Base-by-base conservation (phyloP, 2,113 vertebrate genomes). In the Phycodurus eques region DNA sequence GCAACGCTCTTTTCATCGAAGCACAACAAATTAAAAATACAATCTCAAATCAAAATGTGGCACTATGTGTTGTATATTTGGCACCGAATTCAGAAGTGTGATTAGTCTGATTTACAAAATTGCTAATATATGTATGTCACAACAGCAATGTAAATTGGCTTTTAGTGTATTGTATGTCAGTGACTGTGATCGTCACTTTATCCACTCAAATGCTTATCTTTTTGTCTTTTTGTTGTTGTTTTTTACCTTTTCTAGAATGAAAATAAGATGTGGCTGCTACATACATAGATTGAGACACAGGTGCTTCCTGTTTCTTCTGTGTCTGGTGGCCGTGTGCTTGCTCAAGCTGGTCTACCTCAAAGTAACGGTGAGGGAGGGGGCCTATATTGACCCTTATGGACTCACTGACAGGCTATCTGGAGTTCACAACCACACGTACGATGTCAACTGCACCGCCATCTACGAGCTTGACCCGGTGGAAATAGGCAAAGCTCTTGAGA, bases 401-500 rank as follows among this genome's bases (percentile, higher is more conserved):
- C 90, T 92, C 74, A 92, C 92, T 22, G 90, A 86, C 4, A 83
- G 87, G 62, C 91, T 88, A 2, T 88, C 92, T 60, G 90, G 79
- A 59, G 84, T 88, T 80, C 91, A 85, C 27, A 85, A 88, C 42
- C 74, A 62, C n/a, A 72, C 75, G 27, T 83, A 92, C 72, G 83
- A 92, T 47, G 84, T 98, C 74, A 95, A 96, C 88, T 98, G 96
- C 85, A 94, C 93, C 0, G 92, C 85, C 53, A 73, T 98, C 87
- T 97, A 95, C 15, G 87, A 96, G 47, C 91, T 94, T 60, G 96
- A 96, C 70, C 95, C 96, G 5, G 73, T 70, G 82, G 96, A 98
- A 88, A 93, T 96, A 51, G 96, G 96, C 73, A 97, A 95, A 85
- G 89, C 92, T 47, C 93, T 98, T 75, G 93, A 94, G 79, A 90